Conservation (phyloP, 2,113 vertebrate species). For the Chloebia gouldiae region DNA sequence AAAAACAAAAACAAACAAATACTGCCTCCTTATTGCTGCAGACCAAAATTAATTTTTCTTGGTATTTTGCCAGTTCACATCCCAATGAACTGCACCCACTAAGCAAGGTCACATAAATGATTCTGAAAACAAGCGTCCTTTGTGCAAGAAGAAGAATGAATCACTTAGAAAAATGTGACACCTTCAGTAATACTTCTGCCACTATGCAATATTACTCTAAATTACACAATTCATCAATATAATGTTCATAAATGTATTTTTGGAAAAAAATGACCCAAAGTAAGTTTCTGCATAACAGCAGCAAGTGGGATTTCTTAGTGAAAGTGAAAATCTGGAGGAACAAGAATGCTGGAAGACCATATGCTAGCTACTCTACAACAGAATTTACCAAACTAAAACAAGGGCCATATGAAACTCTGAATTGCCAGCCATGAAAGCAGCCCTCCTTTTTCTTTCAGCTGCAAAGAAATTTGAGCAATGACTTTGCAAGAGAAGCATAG, state of each 20-base stretch:
- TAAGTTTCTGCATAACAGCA: neutral
- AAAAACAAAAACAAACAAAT: neutral
- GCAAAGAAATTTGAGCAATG: neutral
- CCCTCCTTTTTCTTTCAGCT: neutral
- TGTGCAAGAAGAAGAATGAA: neutral
- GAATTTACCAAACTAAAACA: neutral
- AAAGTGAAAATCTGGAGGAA: neutral
- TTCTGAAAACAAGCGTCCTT: neutral
- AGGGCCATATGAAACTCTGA: neutral
- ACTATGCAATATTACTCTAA: neutral
- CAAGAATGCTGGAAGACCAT: neutral
- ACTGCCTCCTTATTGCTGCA: neutral
- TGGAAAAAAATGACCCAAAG: neutral
- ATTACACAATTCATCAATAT: conserved; percentile 24
- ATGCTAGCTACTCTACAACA: neutral
- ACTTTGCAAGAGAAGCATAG: neutral
- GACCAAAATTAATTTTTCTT: neutral
- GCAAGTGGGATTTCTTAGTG: neutral
- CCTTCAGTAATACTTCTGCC: neutral
- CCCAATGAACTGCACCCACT: neutral
- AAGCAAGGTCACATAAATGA: conserved; percentile 1
- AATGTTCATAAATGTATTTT: neutral
- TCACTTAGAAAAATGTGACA: conserved; percentile 3
- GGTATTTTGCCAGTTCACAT: neutral
- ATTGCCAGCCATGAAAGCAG: neutral